Percentiles rank a stretch among this genome's conserved stretches.
These are phyloP conservation scores for Aurelia sp. DNA, from an alignment of 30 jellyfish, hydroid and myxozoan genomes.

Conservation along the genomic window DNA sequence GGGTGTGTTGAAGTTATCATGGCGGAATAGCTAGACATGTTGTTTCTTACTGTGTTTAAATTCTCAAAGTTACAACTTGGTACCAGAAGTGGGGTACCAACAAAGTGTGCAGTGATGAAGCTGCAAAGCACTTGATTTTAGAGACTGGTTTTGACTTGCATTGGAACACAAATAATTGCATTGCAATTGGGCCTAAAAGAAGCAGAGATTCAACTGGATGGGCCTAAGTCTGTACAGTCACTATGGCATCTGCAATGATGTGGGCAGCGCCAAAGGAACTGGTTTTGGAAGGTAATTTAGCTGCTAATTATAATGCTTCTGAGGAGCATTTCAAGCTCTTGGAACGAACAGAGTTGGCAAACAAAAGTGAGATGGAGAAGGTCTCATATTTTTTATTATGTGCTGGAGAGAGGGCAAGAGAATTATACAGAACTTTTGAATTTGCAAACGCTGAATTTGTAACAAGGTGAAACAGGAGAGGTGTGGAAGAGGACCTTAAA, in stretches of 20 bases:
- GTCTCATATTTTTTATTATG: too few species aligned
- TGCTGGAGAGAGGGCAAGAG: too few species aligned
- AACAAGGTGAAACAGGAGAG: not conserved
- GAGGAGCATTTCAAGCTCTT: conserved; percentile 27
- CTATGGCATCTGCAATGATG: conserved; percentile 35
- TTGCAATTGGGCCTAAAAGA: not conserved
- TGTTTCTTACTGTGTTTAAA: too few species aligned
- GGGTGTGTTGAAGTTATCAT: too few species aligned
- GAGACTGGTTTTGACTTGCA: too few species aligned
- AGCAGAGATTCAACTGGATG: not conserved
- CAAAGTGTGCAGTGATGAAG: not conserved
- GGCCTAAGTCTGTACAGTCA: not conserved
- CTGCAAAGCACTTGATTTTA: not conserved
- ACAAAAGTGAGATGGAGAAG: conserved; percentile 18
- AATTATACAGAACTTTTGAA: conserved; percentile 1
- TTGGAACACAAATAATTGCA: too few species aligned
- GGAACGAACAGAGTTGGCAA: conserved; percentile 13
- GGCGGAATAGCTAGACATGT: too few species aligned
- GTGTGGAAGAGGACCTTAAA: conserved; percentile 19
- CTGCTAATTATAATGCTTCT: conserved; percentile 21
- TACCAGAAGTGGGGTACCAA: conserved; percentile 28
- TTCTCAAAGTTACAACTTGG: not conserved
- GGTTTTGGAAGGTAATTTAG: conserved; percentile 27
- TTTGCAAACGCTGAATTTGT: conserved; percentile 25
- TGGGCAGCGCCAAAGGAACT: too few species aligned